Conservation (phyloP, 1,140 invertebrate species). For the Zaprionus inermis region DNA sequence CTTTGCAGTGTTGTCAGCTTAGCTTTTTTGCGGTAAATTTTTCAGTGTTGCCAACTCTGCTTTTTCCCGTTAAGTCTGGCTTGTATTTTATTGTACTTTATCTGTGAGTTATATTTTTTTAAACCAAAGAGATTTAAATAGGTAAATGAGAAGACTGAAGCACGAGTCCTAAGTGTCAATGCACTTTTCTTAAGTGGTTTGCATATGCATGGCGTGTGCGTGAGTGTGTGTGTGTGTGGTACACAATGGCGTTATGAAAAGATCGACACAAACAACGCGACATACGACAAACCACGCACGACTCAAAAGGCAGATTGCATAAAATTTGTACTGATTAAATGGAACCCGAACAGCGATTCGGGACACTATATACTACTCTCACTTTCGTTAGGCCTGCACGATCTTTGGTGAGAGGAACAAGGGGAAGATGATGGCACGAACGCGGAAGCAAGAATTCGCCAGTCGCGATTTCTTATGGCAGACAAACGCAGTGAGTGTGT, state of each 20-base stretch:
- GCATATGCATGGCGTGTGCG: conserved; percentile 7
- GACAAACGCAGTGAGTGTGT: neutral
- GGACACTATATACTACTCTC: conserved; percentile 38
- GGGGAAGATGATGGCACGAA: conserved; percentile 38
- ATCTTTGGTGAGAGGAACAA: neutral
- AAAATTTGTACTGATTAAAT: conserved; percentile 81
- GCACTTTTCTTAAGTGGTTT: conserved; percentile 69
- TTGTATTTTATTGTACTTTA: too few relatives aligned
- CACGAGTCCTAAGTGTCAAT: conserved; percentile 56
- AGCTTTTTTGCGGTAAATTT: too few relatives aligned
- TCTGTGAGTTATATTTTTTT: conserved; percentile 8
- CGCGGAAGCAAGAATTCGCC: conserved; percentile 59
- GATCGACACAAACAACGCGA: conserved; percentile 47
- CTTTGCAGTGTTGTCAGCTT: neutral
- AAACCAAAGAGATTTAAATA: conserved; percentile 20
- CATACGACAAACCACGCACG: conserved; percentile 3
- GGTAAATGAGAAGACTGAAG: neutral
- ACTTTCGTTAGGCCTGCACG: conserved; percentile 57
- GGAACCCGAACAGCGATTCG: conserved; percentile 18
- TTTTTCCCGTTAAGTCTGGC: too few relatives aligned
- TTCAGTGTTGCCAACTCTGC: too few relatives aligned
- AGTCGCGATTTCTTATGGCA: conserved; percentile 4
- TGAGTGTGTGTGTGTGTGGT: neutral
- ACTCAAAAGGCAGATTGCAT: conserved; percentile 69
- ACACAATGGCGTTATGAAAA: conserved; percentile 62